A percentile compares a stretch with the other conserved stretches of the same genome.
Conservation (phyloP, 2,113 vertebrate genomes). For the Periophthalmus modestus region DNA sequence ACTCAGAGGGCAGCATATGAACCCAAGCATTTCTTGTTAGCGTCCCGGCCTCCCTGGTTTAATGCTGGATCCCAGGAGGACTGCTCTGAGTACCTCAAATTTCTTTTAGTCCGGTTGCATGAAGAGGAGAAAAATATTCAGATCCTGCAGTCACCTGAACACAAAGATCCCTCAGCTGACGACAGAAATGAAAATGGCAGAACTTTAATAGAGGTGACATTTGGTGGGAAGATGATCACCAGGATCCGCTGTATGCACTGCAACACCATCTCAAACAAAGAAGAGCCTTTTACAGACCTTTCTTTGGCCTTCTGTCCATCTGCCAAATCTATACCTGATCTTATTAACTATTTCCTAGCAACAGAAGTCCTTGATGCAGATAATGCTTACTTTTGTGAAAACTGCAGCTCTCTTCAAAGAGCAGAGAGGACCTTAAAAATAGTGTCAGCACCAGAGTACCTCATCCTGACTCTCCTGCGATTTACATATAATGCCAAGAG, state of each 20-base stretch:
- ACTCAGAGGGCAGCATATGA: conserved; percentile 97
- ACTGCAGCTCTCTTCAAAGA: conserved; percentile 89
- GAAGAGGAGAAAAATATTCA: conserved; percentile 93
- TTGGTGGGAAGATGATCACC: conserved; percentile 91
- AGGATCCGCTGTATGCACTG: conserved; percentile 91
- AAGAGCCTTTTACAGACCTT: conserved; percentile 94
- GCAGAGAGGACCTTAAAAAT: conserved; percentile 94
- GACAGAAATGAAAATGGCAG: conserved; percentile 61
- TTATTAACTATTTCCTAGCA: conserved; percentile 95
- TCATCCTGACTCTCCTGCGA: conserved; percentile 94
- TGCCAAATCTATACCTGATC: conserved; percentile 80
- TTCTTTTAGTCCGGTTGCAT: conserved; percentile 95
- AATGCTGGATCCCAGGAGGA: conserved; percentile 93
- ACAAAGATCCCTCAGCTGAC: conserved; percentile 28
- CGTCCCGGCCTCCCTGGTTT: conserved; percentile 95
- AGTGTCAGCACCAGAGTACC: conserved; percentile 91
- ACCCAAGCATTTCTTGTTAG: conserved; percentile 91
- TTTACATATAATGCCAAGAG: conserved; percentile 95
- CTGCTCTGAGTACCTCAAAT: conserved; percentile 96
- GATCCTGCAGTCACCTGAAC: conserved; percentile 68
- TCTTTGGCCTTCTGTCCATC: conserved; percentile 93
- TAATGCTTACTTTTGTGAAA: conserved; percentile 96
- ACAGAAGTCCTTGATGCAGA: conserved; percentile 95
- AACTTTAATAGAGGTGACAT: conserved; percentile 92
- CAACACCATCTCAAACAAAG: conserved; percentile 90